phyloP scores from a whole-genome alignment of 2,888 invertebrate genomes.

The Glaucopsyche alexis region DNA sequence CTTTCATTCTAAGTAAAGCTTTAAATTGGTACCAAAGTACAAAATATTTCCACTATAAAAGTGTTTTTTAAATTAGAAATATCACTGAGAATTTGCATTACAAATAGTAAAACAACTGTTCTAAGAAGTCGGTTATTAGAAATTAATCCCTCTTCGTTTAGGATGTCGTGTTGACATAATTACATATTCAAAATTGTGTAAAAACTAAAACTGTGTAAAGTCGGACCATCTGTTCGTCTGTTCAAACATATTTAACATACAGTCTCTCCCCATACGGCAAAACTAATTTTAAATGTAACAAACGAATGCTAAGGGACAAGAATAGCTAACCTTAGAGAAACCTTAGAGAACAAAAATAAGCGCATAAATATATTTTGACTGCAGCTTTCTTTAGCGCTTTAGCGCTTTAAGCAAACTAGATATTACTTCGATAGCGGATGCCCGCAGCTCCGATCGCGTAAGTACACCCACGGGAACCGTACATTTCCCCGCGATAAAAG shows the following conservation, averaged over 20 bases:
- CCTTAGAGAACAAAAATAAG: not conserved
- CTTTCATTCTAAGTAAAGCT: too few species aligned
- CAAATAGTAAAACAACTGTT: too few species aligned
- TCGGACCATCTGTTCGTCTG: conserved; percentile 5
- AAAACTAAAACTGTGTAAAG: not conserved
- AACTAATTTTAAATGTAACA: conserved; percentile 16
- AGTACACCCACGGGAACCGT: too few species aligned
- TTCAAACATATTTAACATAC: too few species aligned
- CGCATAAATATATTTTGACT: not conserved
- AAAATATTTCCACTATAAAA: too few species aligned
- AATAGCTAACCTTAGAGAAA: not conserved
- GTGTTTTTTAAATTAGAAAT: too few species aligned
- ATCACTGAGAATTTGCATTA: too few species aligned
- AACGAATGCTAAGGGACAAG: not conserved
- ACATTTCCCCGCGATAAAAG: too few species aligned
- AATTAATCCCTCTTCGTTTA: too few species aligned
- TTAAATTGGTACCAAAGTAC: too few species aligned
- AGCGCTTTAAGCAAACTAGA: not conserved
- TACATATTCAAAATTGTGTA: not conserved
- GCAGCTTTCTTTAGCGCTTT: not conserved
- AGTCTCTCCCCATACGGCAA: not conserved
- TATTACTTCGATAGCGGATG: not conserved
- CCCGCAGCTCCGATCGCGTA: too few species aligned
- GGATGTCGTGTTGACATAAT: not conserved
- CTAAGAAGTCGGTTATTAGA: too few species aligned